Evolutionary conservation across 2,888 invertebrate genomes (phyloP).

Genomic region (Rhyacophila evoluta): DNA sequence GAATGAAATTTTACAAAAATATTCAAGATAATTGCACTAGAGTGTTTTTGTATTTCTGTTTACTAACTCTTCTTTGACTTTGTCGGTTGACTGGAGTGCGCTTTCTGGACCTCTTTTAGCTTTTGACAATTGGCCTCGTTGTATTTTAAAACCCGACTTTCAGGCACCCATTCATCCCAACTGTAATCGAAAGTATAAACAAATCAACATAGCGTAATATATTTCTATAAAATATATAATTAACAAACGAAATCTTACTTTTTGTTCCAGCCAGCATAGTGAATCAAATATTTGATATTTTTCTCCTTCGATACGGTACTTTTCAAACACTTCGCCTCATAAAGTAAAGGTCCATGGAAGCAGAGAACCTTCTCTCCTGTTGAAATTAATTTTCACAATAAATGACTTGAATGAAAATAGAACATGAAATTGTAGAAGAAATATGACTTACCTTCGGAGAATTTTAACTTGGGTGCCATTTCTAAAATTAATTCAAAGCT

Average conservation of each 20-base stretch:
- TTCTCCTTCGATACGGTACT: slow-evolving; percentile 86
- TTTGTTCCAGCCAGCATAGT: slow-evolving; percentile 99
- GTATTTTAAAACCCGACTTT: slow-evolving; percentile 89
- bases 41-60: no score
- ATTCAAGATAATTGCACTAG: no score
- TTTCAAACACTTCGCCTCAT: slow-evolving; percentile 96
- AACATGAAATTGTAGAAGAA: background rate
- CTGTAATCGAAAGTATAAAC: slow-evolving; percentile 70
- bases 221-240: no score
- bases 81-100: slow-evolving; percentile 80
- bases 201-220: no score
- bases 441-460: slow-evolving; percentile 74
- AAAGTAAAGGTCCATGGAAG: slow-evolving; percentile 95
- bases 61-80: slow-evolving; percentile 74
- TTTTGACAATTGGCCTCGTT: slow-evolving; percentile 90
- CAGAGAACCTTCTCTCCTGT: slow-evolving; percentile 91
- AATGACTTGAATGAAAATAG: background rate
- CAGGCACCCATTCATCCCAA: slow-evolving; percentile 95
- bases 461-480: slow-evolving; percentile 79
- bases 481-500: no score
- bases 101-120: slow-evolving; percentile 87
- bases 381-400: slow-evolving; percentile 57
- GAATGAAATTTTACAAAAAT: no score
- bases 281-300: slow-evolving; percentile 90
- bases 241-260: slow-evolving; percentile 85